A percentile compares a stretch with the other conserved stretches of the same genome.
These are phyloP conservation scores for Aldrovandia affinis DNA, from an alignment of 2,797 vertebrate genomes.

Conservation along the genomic window DNA sequence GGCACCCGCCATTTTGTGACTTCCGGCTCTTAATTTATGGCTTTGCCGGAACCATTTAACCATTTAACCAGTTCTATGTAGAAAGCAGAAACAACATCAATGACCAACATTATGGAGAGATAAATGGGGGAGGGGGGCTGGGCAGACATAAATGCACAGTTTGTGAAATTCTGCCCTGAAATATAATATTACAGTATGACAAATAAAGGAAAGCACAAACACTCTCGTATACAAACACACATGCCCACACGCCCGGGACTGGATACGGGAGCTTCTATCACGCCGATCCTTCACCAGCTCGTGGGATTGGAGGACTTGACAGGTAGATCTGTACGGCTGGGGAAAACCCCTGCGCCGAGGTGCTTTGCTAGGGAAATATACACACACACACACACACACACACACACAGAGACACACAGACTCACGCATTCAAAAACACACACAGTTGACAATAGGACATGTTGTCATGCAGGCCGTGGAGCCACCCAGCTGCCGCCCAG, in stretches of 20 bases:
- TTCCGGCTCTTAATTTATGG: too few relatives aligned
- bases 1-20: too few relatives aligned
- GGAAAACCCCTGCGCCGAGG: slow-evolving; percentile 9
- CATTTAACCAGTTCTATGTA: too few relatives aligned
- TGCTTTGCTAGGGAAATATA: neutral
- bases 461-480: slow-evolving; percentile 54
- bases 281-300: neutral
- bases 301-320: too few relatives aligned
- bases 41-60: neutral
- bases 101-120: neutral
- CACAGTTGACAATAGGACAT: slow-evolving; percentile 56
- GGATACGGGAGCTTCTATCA: too few relatives aligned
- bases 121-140: neutral
- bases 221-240: neutral
- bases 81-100: neutral
- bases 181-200: neutral
- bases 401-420: slow-evolving; percentile 34
- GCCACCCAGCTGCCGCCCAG: slow-evolving; percentile 59
- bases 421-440: slow-evolving; percentile 41
- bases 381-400: slow-evolving; percentile 30
- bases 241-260: neutral
- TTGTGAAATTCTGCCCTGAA: neutral
- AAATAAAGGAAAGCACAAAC: neutral
- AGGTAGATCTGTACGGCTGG: neutral
- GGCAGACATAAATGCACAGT: neutral